These are phyloP conservation scores for Ochropacha duplaris DNA, from an alignment of 2,888 invertebrate genomes.

Conservation along the genomic window DNA sequence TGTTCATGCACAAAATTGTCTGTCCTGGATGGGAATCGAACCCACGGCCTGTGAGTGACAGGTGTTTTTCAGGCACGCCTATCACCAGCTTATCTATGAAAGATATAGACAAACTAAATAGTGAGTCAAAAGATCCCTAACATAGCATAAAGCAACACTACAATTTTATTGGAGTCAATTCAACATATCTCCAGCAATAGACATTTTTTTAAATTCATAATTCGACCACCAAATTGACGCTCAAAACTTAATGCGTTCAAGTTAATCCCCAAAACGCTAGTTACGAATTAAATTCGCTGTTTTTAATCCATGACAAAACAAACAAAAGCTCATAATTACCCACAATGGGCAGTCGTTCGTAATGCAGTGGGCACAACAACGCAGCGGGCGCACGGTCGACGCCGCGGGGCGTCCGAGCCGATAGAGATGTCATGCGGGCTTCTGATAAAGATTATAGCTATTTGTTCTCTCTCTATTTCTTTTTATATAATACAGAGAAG, in stretches of 20 bases:
- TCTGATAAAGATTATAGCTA: not conserved
- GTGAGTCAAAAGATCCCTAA: no score
- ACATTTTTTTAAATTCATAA: no score
- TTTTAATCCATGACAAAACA: conserved; percentile 1
- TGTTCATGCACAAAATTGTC: no score
- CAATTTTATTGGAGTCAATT: no score
- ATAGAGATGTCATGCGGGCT: conserved; percentile 31
- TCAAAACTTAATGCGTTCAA: not conserved
- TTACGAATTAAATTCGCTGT: not conserved
- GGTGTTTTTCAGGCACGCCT: no score
- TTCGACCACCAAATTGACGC: not conserved
- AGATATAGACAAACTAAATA: no score
- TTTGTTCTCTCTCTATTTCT: not conserved
- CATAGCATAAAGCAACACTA: no score
- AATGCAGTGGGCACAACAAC: conserved; percentile 36
- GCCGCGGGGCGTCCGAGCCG: conserved; percentile 32
- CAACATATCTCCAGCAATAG: no score
- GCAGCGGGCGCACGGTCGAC: conserved; percentile 43
- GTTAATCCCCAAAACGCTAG: not conserved
- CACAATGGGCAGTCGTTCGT: conserved; percentile 5
- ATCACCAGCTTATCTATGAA: no score
- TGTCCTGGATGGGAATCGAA: no score
- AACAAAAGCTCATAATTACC: conserved; percentile 4
- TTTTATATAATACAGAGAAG: no score
- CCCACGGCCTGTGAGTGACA: no score